Evolutionary conservation across 2,888 invertebrate species (phyloP), one percentile per base, ranked within the genome.

Genomic region (Heliconius aoede): DNA sequence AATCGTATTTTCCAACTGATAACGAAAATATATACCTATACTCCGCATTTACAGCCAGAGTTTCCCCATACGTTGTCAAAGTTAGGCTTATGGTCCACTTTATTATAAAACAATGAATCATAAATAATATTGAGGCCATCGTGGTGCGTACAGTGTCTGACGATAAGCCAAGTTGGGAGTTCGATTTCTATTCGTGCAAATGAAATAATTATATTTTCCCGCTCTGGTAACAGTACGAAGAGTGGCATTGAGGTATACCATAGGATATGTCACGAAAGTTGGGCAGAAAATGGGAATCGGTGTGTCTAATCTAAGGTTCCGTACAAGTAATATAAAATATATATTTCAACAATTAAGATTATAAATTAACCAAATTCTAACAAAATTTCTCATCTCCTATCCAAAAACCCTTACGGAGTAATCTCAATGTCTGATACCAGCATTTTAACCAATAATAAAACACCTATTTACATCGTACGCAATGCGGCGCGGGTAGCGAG

Each of bases 401-500:
- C 36, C 36, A 36, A 28, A 60, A 40, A 32, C 5, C 36, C 15
- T 3, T 8, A 7, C 24, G 36, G 5, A 2, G 13, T n/a, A 26
- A 65, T 24, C 24, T 15, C 36, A 26, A 15, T 64, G 13, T 18
- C 18, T 62, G 21, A 62, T 24, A 40, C 65, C 65, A 40, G 36
- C 24, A 40, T 65, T 40, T 64, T 13, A 65, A 24, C 32, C 65
- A 65, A 65, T 67, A 4, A 36, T 62, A 21, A 21, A 51, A 62
- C 60, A 32, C 26, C 36, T 64, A 75, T 71, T 40, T 51, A 60
- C 68, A 58, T 60, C 51, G 72, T 79, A 69, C 76, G 77, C 75
- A 77, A 76, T 73, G 76, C 62, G 73, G 74, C 76, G 68, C 74
- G 71, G 72, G 65, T 60, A 67, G 65, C 75, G 69, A 67, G 65